phyloP scores from a whole-genome alignment of 2,888 invertebrate genomes.

The Leptopterna dolabrata region DNA sequence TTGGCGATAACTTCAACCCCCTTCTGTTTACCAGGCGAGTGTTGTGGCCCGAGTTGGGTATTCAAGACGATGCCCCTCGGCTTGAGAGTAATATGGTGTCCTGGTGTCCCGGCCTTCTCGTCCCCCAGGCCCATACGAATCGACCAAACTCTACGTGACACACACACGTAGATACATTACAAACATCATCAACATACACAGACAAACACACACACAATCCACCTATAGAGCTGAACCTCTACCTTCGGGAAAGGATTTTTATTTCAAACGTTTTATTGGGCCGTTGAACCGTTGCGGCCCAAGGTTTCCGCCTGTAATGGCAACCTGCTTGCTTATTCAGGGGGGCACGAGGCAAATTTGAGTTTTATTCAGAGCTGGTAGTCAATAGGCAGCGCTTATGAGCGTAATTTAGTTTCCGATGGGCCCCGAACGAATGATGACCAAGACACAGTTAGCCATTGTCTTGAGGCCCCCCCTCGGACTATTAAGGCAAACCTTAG shows the following conservation, averaged over 20 bases:
- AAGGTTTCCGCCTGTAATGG: conserved; percentile 33
- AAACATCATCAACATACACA: not conserved
- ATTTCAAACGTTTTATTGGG: conserved; percentile 39
- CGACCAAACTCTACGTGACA: conserved; percentile 8
- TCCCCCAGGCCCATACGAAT: conserved; percentile 23
- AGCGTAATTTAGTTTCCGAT: conserved; percentile 39
- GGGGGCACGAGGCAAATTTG: conserved; percentile 41
- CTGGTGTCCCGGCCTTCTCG: not conserved
- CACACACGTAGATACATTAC: not conserved
- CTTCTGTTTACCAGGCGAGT: not conserved
- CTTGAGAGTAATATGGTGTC: conserved; percentile 38
- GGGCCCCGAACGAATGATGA: not conserved
- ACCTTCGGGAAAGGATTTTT: conserved; percentile 13
- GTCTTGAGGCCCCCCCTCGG: not conserved
- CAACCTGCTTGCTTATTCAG: conserved; percentile 35
- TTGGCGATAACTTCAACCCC: not conserved
- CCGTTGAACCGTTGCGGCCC: conserved; percentile 31
- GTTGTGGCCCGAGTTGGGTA: not conserved
- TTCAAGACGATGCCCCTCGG: not conserved
- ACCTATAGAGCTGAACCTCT: not conserved
- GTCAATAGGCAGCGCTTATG: conserved; percentile 37
- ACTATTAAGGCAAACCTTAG: not conserved
- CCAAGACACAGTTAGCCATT: conserved; percentile 27
- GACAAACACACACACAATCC: not conserved
- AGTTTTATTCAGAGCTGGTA: conserved; percentile 40